phyloP scores from a whole-genome alignment of 2,797 vertebrate species.

The Takifugu ocellatus region DNA sequence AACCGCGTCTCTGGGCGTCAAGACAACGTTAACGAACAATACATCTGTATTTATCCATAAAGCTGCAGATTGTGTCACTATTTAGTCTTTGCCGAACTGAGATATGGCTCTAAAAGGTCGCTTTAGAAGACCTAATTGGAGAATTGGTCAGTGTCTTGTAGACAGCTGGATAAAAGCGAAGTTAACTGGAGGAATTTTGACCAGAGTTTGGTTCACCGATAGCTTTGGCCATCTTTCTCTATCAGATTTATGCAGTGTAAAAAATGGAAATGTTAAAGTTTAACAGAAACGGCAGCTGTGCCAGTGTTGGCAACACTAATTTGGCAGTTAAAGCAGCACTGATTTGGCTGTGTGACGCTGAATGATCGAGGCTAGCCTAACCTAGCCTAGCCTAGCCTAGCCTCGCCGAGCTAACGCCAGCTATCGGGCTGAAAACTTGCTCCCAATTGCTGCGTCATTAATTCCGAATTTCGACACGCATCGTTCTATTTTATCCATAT shows the following conservation, averaged over 20 bases:
- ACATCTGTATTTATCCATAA: not conserved
- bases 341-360: too few species aligned
- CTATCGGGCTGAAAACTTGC: constrained; percentile 7
- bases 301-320: too few species aligned
- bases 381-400: constrained; percentile 20
- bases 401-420: constrained; percentile 23
- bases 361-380: constrained; percentile 25
- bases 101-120: rapidly evolving
- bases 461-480: too few species aligned
- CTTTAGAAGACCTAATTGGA: not conserved
- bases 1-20: not conserved
- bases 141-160: rapidly evolving
- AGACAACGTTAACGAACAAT: rapidly evolving
- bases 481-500: too few species aligned
- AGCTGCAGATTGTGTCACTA: rapidly evolving
- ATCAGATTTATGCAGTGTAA: too few species aligned
- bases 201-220: constrained; percentile 11
- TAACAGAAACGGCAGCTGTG: too few species aligned
- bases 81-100: not conserved
- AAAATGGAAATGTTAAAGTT: too few species aligned
- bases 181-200: not conserved
- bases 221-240: not conserved
- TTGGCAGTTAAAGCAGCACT: too few species aligned
- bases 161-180: rapidly evolving
- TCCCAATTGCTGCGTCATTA: too few species aligned